Conservation (phyloP, 30 jellyfish, hydroid and myxozoan species). For the Sanderia malayensis region DNA sequence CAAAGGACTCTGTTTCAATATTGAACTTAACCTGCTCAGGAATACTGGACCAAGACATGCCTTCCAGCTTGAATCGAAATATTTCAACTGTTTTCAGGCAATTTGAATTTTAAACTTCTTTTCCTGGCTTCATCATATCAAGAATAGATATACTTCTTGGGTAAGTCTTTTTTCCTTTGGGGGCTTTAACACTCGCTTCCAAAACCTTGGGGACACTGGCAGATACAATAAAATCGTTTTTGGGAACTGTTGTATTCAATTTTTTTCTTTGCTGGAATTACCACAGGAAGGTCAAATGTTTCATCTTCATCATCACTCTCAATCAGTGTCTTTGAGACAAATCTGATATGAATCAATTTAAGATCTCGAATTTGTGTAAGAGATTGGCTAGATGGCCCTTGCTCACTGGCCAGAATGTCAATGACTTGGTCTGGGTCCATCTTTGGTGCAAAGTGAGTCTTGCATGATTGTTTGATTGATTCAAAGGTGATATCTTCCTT, state of each 20-base stretch:
- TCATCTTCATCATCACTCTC: constrained; percentile 3
- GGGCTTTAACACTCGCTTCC: background rate
- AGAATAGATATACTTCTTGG: constrained; percentile 19
- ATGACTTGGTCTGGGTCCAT: background rate
- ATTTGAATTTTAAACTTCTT: background rate
- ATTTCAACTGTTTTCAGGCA: constrained; percentile 7
- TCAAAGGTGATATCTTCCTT: constrained; percentile 11
- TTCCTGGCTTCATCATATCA: constrained; percentile 22
- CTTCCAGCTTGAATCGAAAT: constrained; percentile 4
- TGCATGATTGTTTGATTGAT: constrained; percentile 7
- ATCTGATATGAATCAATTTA: constrained; percentile 15
- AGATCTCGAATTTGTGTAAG: constrained; percentile 5
- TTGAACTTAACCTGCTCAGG: background rate
- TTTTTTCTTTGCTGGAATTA: background rate
- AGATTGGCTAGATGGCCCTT: constrained; percentile 28
- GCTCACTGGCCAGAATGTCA: constrained; percentile 23
- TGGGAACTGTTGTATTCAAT: constrained; percentile 2
- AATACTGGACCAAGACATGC: constrained; percentile 4
- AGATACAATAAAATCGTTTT: background rate
- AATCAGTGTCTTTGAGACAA: constrained; percentile 1
- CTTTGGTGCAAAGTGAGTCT: background rate
- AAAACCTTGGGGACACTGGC: constrained; percentile 5
- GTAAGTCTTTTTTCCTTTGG: background rate
- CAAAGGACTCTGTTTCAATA: background rate
- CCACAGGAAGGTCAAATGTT: constrained; percentile 2